phyloP scores from a whole-genome alignment of 2,888 invertebrate genomes.

The Argynnis bischoffii region DNA sequence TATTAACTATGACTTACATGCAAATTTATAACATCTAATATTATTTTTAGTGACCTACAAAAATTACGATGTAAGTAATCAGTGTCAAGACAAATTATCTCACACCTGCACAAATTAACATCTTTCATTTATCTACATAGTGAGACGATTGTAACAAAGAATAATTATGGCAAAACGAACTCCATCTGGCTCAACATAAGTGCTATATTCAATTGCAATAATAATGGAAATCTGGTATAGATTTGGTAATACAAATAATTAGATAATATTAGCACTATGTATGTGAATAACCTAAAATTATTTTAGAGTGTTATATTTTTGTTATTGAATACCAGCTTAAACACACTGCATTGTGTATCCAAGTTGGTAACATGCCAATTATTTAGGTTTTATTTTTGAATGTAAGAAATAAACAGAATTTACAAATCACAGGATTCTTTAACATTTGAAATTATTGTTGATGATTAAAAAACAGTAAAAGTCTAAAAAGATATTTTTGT shows the following conservation, averaged over 20 bases:
- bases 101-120: too few relatives aligned
- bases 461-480: too few relatives aligned
- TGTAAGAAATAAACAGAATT: conserved; percentile 3
- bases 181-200: neutral
- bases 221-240: neutral
- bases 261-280: neutral
- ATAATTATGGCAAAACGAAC: neutral
- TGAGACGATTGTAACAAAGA: neutral
- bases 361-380: conserved; percentile 28
- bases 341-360: conserved; percentile 15
- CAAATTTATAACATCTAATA: too few relatives aligned
- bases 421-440: neutral
- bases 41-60: too few relatives aligned
- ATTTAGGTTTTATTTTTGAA: conserved; percentile 13
- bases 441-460: neutral
- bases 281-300: conserved; percentile 7
- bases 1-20: too few relatives aligned
- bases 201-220: neutral
- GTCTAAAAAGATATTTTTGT: too few relatives aligned
- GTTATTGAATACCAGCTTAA: conserved; percentile 5
- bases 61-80: too few relatives aligned
- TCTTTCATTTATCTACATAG: conserved; percentile 4
- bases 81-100: too few relatives aligned
- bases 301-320: conserved; percentile 6
- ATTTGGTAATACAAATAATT: conserved; percentile 6